These are phyloP conservation scores for Harpalus rufipes DNA, from an alignment of 2,888 invertebrate species.

Conservation along the genomic window DNA sequence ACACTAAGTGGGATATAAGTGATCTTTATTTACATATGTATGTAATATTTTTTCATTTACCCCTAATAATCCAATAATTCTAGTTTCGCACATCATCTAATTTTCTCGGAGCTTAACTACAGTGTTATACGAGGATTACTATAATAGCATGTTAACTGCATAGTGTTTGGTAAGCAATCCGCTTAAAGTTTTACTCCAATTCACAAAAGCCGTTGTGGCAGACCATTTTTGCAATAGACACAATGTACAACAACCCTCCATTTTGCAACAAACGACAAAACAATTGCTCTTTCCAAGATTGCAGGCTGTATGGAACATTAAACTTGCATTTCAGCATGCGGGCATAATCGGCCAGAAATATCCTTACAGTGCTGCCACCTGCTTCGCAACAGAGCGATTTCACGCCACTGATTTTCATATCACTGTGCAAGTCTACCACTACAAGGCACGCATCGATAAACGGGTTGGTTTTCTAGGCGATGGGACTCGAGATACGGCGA, in stretches of 20 bases:
- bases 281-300: conserved; percentile 7
- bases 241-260: not conserved
- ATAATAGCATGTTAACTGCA: not conserved
- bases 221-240: not conserved
- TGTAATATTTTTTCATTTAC: no score
- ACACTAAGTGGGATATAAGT: no score
- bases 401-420: not conserved
- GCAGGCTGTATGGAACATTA: conserved; percentile 8
- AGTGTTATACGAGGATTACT: no score
- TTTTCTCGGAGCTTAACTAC: no score
- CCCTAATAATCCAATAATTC: no score
- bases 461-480: not conserved
- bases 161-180: not conserved
- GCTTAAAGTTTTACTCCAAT: not conserved
- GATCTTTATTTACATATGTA: no score
- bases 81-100: no score
- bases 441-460: not conserved
- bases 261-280: not conserved
- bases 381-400: not conserved
- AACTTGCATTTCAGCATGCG: conserved; percentile 11
- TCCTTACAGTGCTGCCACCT: not conserved
- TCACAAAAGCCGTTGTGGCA: not conserved
- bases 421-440: not conserved
- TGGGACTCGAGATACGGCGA: not conserved
- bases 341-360: not conserved